A percentile compares a stretch with the other conserved stretches of the same genome.
phyloP scores from a whole-genome alignment of 2,113 vertebrate genomes.

The Myotis brandtii region DNA sequence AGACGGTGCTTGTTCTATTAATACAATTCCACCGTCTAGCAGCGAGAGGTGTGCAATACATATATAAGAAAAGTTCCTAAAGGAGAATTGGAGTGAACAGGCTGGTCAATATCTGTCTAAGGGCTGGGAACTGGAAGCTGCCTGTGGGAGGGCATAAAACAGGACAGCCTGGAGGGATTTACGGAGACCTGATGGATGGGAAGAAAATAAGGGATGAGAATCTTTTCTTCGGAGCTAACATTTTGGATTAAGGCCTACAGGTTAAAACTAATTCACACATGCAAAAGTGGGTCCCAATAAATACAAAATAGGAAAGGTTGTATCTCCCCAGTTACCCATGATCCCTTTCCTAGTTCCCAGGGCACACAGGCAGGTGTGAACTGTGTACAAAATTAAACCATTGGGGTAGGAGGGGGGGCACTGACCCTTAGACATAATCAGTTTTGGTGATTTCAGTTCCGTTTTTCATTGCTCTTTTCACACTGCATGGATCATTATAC shows the following conservation, averaged over 20 bases:
- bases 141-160: background rate
- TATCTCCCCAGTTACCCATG: background rate
- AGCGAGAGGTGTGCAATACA: background rate
- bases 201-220: background rate
- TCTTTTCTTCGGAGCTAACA: background rate
- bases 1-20: background rate
- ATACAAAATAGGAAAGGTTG: background rate
- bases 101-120: background rate
- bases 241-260: background rate
- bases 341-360: background rate
- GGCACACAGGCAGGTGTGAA: background rate
- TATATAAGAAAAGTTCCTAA: background rate
- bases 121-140: background rate
- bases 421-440: background rate
- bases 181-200: background rate
- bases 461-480: conserved; percentile 25
- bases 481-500: conserved; percentile 14
- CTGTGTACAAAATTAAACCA: background rate
- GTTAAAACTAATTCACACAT: conserved; percentile 25
- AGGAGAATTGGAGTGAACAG: background rate
- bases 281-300: background rate
- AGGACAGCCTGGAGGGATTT: background rate
- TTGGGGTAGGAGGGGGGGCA: background rate
- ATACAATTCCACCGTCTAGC: background rate
- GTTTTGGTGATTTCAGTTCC: conserved; percentile 23